phyloP scores from a whole-genome alignment of 2,888 invertebrate species.

The Dynastes grantii region DNA sequence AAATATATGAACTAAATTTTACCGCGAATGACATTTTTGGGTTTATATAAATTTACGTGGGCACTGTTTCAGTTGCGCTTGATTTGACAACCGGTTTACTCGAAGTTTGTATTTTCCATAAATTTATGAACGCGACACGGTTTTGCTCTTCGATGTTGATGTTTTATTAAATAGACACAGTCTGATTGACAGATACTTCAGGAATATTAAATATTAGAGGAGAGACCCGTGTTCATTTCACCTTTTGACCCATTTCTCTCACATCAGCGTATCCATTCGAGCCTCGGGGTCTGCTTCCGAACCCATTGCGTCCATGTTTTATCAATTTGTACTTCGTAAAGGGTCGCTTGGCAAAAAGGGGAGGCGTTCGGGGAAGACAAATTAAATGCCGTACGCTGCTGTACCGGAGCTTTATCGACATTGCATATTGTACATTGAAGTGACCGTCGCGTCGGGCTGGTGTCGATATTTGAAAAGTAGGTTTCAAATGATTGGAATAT shows the following conservation, averaged over 20 bases:
- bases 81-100: constrained; percentile 23
- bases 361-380: background rate
- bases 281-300: constrained; percentile 7
- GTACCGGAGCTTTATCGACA: constrained; percentile 4
- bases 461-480: background rate
- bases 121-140: constrained; percentile 55
- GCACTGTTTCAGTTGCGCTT: background rate
- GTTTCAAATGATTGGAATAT: background rate
- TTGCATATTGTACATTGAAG: background rate
- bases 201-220: constrained; percentile 61
- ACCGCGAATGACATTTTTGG: background rate
- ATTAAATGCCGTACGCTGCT: constrained; percentile 13
- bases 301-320: constrained; percentile 10
- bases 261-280: constrained; percentile 16
- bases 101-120: constrained; percentile 46
- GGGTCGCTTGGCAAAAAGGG: background rate
- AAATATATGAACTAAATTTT: background rate
- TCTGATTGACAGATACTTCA: constrained; percentile 62
- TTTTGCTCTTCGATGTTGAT: constrained; percentile 57
- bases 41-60: background rate
- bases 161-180: constrained; percentile 59
- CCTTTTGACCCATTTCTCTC: constrained; percentile 49
- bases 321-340: constrained; percentile 2
- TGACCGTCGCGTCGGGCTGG: background rate
- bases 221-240: constrained; percentile 44